Evolutionary conservation across 2,113 vertebrate species (phyloP), one percentile per base, ranked within the genome.

Genomic region (Parus major): DNA sequence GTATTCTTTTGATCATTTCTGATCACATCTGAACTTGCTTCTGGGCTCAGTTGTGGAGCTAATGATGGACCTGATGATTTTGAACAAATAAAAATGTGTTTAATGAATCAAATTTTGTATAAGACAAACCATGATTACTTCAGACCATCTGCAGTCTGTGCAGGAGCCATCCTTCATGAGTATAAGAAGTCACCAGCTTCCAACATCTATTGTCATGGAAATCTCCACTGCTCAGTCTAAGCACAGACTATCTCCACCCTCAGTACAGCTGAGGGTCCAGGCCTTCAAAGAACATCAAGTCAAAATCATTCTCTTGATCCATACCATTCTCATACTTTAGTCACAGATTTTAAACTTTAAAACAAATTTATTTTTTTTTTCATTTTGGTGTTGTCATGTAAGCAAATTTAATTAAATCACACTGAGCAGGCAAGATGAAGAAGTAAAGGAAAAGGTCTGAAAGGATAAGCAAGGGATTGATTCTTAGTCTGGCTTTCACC

Each of bases 251-350:
- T 47, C 5, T 65, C 31, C 15, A 78, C 29, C 11, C 50, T 76
- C 52, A 25, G 31, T 22, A 76, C 5, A 59, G 4, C 0, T 50
- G 13, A 8, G 17, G 1, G 2, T 53, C 16, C 47, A 63, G 10
- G 17, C 3, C 15, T 20, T 55, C 5, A 2, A 20, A 76, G 63
- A 63, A 71, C 24, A 65, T 61, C 20, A 20, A 47, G 18, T 47
- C 10, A 60, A 64, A 68, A 4, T 72, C 16, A 56, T 57, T 78
- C 4, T 77, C 29, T 60, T 61, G 5, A 65, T 33, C 33, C 33
- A 36, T 25, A 28, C 10, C 15, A 13, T 84, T 59, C 21, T 72
- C 8, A 56, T 42, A 16, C n/a, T 71, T 86, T 52, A 33, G 14
- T 24, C 35, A 59, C 3, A 56, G 10, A 27, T 42, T 91, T 71